phyloP scores from a whole-genome alignment of 2,113 vertebrate species.

The Oenanthe oenanthe region DNA sequence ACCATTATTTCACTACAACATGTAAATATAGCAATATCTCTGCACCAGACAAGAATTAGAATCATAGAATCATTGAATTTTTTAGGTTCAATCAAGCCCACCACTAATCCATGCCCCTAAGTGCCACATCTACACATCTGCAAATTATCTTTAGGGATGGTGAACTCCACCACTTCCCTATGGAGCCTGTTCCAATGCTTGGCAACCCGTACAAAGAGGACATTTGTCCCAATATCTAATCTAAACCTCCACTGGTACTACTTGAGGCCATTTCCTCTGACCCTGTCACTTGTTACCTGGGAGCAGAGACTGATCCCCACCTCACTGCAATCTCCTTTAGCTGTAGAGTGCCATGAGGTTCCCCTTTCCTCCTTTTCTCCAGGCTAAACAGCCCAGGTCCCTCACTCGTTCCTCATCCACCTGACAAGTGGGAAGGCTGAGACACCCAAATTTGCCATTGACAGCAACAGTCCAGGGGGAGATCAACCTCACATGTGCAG shows the following conservation, averaged over 20 bases:
- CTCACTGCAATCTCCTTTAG: accelerated
- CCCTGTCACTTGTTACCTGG: neutral
- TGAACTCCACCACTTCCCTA: neutral
- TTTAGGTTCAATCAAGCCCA: neutral
- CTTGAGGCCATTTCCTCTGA: accelerated
- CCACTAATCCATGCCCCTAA: neutral
- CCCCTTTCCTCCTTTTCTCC: neutral
- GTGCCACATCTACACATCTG: accelerated
- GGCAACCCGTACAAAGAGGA: neutral
- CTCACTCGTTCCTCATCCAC: neutral
- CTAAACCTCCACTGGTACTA: neutral
- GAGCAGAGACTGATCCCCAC: too few species aligned
- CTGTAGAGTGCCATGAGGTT: accelerated
- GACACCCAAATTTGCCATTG: neutral
- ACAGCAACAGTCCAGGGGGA: neutral
- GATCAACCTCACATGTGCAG: neutral
- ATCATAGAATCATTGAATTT: neutral
- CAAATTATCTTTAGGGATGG: neutral
- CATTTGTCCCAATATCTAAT: neutral
- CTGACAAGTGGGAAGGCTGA: neutral
- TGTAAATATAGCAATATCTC: neutral
- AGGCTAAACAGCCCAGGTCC: neutral
- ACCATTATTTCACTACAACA: neutral
- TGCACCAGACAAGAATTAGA: neutral
- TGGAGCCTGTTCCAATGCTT: neutral